These are phyloP conservation scores for Tolypeutes matacus DNA, from an alignment of 2,797 vertebrate species.

Conservation along the genomic window DNA sequence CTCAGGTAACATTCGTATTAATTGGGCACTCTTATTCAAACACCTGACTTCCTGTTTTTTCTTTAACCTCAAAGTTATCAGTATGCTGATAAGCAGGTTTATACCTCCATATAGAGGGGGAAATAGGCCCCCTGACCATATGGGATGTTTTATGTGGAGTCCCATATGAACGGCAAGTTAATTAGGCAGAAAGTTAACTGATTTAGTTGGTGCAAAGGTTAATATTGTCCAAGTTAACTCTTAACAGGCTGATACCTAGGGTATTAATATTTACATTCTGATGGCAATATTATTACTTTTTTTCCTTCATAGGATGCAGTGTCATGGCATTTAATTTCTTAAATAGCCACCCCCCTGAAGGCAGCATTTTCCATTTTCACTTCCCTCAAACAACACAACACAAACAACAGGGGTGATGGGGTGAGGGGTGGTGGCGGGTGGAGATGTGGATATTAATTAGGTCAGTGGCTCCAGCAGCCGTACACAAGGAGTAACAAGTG, in stretches of 20 bases:
- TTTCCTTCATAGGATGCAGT: background rate
- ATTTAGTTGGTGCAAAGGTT: slow-evolving; percentile 62
- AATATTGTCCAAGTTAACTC: slow-evolving; percentile 27
- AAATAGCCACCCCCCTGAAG: background rate
- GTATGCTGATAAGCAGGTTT: slow-evolving; percentile 34
- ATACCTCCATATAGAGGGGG: background rate
- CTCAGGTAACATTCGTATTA: slow-evolving; percentile 38
- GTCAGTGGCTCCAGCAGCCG: background rate
- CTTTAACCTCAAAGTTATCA: slow-evolving; percentile 53
- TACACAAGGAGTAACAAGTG: background rate
- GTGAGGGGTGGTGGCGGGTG: background rate
- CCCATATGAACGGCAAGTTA: slow-evolving; percentile 38
- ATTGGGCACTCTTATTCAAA: slow-evolving; percentile 13
- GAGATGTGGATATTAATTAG: background rate
- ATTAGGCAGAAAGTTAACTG: slow-evolving; percentile 65
- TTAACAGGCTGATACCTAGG: background rate
- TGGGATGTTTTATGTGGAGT: background rate
- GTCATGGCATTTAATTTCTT: background rate
- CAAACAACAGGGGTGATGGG: background rate
- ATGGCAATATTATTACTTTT: background rate
- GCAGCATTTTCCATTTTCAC: background rate
- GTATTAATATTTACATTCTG: background rate
- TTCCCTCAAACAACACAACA: no score
- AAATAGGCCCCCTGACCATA: slow-evolving; percentile 14
- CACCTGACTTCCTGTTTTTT: background rate